Evolutionary conservation across 2,113 vertebrate genomes (phyloP), one percentile per base, ranked within the genome.

Genomic region (Lepidothrix coronata): DNA sequence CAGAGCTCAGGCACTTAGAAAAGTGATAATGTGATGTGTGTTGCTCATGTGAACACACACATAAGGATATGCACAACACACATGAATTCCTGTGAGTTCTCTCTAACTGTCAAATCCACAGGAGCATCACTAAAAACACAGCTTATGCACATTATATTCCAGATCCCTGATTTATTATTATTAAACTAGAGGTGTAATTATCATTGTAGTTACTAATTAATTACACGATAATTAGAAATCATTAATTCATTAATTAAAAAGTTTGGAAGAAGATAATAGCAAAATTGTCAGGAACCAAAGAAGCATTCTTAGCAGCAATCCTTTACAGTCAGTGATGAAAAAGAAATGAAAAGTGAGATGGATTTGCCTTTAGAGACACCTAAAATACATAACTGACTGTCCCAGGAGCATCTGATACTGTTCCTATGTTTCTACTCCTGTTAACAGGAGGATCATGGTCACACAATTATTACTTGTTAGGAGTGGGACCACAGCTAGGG

Each of bases 161-260:
- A 59, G 5, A 16, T 81, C 39, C 23, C 19, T 66, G 24, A 81
- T 75, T 94, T 89, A 44, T 55, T 72, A 82, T 48, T 88, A 70
- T 46, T 72, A 94, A 96, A 81, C 15, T 5, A 61, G 37, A 65
- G 7, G 13, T 54, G 90, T 93, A 86, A 78, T 84, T 74, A 85
- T 61, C 78, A 71, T 75, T 84, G 37, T 57, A 55, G 18, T 49
- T 87, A 89, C 21, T 68, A 84, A 86, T 93, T 78, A 87, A 92
- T 91, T 86, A 78, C 46, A 87, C 8, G 8, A 48, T 75, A 63
- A 93, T 95, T 87, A 81, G 46, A 93, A 87, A 70, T 48, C 49
- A 82, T 93, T 68, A 68, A 58, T 41, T 44, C 46, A 58, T 63
- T 89, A 59, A 75, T 52, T 61, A 75, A 33, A 43, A 89, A 59